Conservation (phyloP, 2,113 vertebrate species). For the Chloroceryle aenea region DNA sequence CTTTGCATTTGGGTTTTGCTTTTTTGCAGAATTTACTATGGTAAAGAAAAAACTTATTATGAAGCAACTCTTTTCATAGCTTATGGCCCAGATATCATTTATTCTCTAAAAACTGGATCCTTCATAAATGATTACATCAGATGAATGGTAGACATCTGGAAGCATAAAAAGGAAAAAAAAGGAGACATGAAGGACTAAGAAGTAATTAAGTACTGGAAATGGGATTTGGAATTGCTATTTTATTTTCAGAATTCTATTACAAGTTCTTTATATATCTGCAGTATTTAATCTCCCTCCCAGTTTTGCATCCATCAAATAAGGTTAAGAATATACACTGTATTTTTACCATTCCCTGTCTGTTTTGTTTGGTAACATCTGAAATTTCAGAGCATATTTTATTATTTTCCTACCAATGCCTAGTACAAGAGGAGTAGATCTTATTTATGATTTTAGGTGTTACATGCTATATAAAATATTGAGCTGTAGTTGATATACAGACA, state of each 20-base stretch:
- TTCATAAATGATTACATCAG: slow-evolving; percentile 14
- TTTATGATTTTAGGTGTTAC: not conserved
- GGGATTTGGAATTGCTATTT: slow-evolving; percentile 33
- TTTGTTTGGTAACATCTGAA: not conserved
- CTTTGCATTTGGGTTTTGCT: not conserved
- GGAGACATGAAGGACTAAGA: slow-evolving; percentile 9
- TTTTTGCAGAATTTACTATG: not conserved
- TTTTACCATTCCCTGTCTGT: not conserved
- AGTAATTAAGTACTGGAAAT: slow-evolving; percentile 54
- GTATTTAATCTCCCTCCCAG: slow-evolving; percentile 16
- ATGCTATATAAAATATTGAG: not conserved
- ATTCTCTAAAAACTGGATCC: not conserved
- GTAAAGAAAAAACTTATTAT: not conserved
- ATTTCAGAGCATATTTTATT: not conserved
- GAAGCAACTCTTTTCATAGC: not conserved
- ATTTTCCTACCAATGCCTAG: not conserved
- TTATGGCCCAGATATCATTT: not conserved
- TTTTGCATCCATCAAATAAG: slow-evolving; percentile 10
- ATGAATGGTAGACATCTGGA: slow-evolving; percentile 9
- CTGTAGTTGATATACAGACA: not conserved
- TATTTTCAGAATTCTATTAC: slow-evolving; percentile 33
- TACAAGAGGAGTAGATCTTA: not conserved
- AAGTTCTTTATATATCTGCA: slow-evolving; percentile 14
- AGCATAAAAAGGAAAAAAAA: not conserved
- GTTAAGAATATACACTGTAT: slow-evolving; percentile 11